A percentile compares a stretch with the other conserved stretches of the same genome.
Evolutionary conservation across 2,888 invertebrate genomes (phyloP).

Genomic region (Taphrorychus bicolor): DNA sequence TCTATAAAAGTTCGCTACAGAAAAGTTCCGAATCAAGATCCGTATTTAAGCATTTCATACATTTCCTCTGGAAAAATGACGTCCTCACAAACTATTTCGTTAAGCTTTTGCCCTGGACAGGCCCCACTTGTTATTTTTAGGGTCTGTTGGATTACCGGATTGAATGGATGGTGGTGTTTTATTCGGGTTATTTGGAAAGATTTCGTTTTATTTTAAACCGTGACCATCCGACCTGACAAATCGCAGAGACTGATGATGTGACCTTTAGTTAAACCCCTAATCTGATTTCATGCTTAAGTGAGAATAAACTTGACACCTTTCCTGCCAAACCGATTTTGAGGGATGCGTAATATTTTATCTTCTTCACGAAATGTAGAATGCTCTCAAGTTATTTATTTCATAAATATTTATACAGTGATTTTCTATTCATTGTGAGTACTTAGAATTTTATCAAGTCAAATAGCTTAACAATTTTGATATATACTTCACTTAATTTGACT

Average conservation of each 20-base stretch:
- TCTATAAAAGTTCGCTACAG: too few relatives aligned
- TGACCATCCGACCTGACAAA: slow-evolving; percentile 3
- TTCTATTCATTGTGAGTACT: too few relatives aligned
- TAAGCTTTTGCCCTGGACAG: slow-evolving; percentile 3
- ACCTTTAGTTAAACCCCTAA: background rate
- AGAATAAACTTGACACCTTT: background rate
- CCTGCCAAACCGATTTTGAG: too few relatives aligned
- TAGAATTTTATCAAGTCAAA: too few relatives aligned
- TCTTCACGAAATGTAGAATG: background rate
- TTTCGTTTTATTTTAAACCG: slow-evolving; percentile 4
- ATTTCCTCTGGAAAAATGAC: background rate
- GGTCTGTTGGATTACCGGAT: slow-evolving; percentile 8
- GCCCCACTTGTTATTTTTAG: slow-evolving; percentile 10
- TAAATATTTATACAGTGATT: background rate
- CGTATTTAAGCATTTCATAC: background rate
- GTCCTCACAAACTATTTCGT: slow-evolving; percentile 1
- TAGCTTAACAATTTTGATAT: too few relatives aligned
- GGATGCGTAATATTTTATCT: too few relatives aligned
- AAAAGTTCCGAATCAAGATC: background rate
- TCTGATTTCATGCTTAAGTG: slow-evolving; percentile 2
- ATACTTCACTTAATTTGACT: too few relatives aligned
- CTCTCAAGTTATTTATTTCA: background rate
- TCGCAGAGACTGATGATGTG: background rate
- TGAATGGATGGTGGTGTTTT: slow-evolving; percentile 1
- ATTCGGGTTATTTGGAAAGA: slow-evolving; percentile 1